A percentile compares a stretch with the other conserved stretches of the same genome.
phyloP scores from a whole-genome alignment of 1,140 invertebrate species.

The Caenorhabditis latens region DNA sequence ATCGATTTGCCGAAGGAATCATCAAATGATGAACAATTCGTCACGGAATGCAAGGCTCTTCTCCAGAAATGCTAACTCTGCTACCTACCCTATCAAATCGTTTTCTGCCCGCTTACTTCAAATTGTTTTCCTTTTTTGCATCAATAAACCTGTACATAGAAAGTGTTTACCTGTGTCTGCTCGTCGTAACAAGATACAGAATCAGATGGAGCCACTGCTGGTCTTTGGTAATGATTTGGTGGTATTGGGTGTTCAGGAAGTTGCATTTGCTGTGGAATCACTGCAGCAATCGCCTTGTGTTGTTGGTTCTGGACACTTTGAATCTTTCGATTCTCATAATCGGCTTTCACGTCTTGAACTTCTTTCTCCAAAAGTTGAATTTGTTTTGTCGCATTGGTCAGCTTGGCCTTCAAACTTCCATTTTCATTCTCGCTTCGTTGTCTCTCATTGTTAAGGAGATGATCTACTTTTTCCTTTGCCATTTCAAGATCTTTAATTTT shows the following conservation, averaged over 20 bases:
- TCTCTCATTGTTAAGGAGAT: slow-evolving; percentile 16
- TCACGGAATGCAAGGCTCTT: slow-evolving; percentile 23
- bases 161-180: slow-evolving; percentile 1
- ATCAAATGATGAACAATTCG: slow-evolving; percentile 38
- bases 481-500: slow-evolving; percentile 21
- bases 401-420: slow-evolving; percentile 18
- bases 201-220: slow-evolving; percentile 38
- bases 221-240: slow-evolving; percentile 20
- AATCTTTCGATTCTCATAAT: background rate
- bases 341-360: background rate
- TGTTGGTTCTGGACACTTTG: background rate
- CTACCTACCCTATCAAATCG: background rate
- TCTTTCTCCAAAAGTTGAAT: slow-evolving; percentile 21
- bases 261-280: slow-evolving; percentile 7
- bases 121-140: background rate
- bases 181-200: slow-evolving; percentile 38
- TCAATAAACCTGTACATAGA: slow-evolving; percentile 12
- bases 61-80: slow-evolving; percentile 24
- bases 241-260: background rate
- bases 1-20: slow-evolving; percentile 30
- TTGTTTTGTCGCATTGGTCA: slow-evolving; percentile 5
- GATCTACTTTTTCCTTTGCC: slow-evolving; percentile 24
- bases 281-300: background rate
- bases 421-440: slow-evolving; percentile 45
- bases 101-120: background rate